Evolutionary conservation across 2,113 vertebrate species (phyloP).

Genomic region (Ia io): DNA sequence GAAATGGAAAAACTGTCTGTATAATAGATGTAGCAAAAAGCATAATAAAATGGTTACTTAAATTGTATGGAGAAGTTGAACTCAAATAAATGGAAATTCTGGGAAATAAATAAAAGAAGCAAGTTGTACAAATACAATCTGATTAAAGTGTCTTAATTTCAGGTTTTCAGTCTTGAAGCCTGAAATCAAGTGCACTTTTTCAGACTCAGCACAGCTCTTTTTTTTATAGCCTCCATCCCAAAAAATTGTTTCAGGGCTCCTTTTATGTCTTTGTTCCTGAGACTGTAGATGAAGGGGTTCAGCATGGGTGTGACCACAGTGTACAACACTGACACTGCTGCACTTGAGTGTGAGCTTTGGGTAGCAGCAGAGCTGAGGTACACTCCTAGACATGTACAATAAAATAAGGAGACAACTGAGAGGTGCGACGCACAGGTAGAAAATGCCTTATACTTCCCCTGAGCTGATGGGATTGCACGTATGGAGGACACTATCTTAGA

Average conservation of each 20-base stretch:
- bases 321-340: not conserved
- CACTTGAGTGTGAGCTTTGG: not conserved
- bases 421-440: not conserved
- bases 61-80: not conserved
- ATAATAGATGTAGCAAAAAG: not conserved
- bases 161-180: not conserved
- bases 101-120: not conserved
- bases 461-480: not conserved
- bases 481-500: not conserved
- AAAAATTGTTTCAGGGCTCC: not conserved
- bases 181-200: not conserved
- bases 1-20: not conserved
- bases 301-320: not conserved
- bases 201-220: not conserved
- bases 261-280: slow-evolving; percentile 51
- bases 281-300: slow-evolving; percentile 39
- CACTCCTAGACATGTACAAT: not conserved
- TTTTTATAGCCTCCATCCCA: not conserved
- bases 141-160: not conserved
- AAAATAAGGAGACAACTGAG: not conserved
- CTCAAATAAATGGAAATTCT: not conserved
- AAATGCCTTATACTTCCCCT: not conserved
- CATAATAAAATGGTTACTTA: not conserved
- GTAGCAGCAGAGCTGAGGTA: not conserved
- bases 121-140: not conserved